phyloP scores from a whole-genome alignment of 2,888 invertebrate genomes.

The Hydroisotoma schaefferi region DNA sequence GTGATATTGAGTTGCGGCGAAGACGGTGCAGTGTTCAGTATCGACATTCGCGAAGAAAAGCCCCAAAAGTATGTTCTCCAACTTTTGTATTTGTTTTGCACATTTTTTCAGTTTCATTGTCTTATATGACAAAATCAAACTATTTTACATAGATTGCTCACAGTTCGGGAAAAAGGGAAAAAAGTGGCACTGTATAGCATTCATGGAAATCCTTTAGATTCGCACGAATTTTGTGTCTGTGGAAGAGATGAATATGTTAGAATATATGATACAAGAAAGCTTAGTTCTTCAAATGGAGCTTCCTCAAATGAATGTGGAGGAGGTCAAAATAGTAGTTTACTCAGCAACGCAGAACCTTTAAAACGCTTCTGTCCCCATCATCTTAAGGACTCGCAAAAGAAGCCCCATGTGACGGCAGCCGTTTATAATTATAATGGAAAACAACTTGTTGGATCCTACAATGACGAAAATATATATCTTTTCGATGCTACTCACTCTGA shows the following conservation, averaged over 20 bases:
- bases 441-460: slow-evolving; percentile 89
- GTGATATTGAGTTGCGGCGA: slow-evolving; percentile 78
- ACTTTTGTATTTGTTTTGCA: slow-evolving; percentile 2
- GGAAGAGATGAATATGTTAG: slow-evolving; percentile 76
- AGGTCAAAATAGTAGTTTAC: slow-evolving; percentile 12
- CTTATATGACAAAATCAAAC: not conserved
- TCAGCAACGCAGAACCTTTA: slow-evolving; percentile 55
- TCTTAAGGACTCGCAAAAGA: slow-evolving; percentile 53
- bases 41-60: slow-evolving; percentile 73
- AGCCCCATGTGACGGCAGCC: slow-evolving; percentile 76
- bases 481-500: slow-evolving; percentile 65
- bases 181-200: slow-evolving; percentile 83
- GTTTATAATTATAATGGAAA: slow-evolving; percentile 87
- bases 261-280: slow-evolving; percentile 63
- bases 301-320: slow-evolving; percentile 17
- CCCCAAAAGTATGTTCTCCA: slow-evolving; percentile 54
- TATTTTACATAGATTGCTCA: slow-evolving; percentile 51
- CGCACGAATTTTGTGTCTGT: slow-evolving; percentile 74
- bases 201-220: slow-evolving; percentile 73
- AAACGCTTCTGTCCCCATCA: slow-evolving; percentile 64
- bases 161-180: slow-evolving; percentile 56
- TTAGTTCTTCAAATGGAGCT: slow-evolving; percentile 28
- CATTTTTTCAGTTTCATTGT: slow-evolving; percentile 2
- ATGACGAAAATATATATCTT: slow-evolving; percentile 86
- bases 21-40: slow-evolving; percentile 75